Evolutionary conservation across 2,797 vertebrate species (phyloP), one percentile per base, ranked within the genome.

Genomic region (Triplophysa yarkandensis): DNA sequence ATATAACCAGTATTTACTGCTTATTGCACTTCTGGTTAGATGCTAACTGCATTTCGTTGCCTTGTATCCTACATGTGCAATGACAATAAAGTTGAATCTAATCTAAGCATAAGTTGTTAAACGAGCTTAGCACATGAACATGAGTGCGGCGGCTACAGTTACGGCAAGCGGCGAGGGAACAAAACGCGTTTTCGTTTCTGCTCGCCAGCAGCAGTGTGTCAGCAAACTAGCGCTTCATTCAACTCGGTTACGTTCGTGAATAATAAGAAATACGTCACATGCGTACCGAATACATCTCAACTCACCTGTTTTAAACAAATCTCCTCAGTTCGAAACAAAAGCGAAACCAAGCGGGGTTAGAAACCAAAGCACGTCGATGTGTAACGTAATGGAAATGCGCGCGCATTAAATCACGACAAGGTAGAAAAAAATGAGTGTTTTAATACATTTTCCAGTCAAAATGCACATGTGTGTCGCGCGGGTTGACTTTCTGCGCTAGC

Each of bases 261-360:
- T 54, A 19, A 6, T 10, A 60, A 23, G 2, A 25, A 0, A 32
- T 43, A 4, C 16, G 19, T 30, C 14, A 32, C n/a, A 32, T 6
- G 4, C 48, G 69, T 16, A 2, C 52, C 27, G 11, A 27, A 27
- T 27, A 25, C 36, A 41, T 2, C 60, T 58, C 17, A 19, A 83
- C 84, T 85, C 77, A 86, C 85, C 83, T 81, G 73, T 52, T 78
- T 84, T 83, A 77, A 77, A 10, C 71, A 79, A 79, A 39, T 21
- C 67, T 55, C 48, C 48, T 67, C 67, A 62, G 60, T 46, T 74
- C 69, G 77, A 66, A 71, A 83, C 36, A 44, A 52, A 52, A 5
- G 16, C 32, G 32, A 64, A 32, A 54, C 71, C 34, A 58, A 58
- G 36, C 39, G 23, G 48, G 10, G 44, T 44, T 30, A 11, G 14